phyloP scores from a whole-genome alignment of 2,888 invertebrate species.

The Lasioglossum calceatum region DNA sequence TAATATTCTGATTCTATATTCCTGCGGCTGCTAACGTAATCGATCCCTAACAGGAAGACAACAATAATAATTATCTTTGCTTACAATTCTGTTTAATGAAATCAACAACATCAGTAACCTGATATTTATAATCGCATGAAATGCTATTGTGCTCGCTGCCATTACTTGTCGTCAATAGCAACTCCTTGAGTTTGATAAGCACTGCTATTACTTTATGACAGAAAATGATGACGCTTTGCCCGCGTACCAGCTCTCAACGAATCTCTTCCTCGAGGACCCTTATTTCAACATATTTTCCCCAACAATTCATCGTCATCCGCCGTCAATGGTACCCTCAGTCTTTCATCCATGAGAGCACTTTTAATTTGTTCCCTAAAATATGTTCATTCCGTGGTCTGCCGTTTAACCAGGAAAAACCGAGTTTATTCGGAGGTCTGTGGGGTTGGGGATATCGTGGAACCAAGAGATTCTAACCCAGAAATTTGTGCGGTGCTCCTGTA shows the following conservation, averaged over 20 bases:
- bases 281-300: not conserved
- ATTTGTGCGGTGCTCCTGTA: constrained; percentile 29
- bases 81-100: not conserved
- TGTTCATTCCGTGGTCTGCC: not conserved
- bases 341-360: constrained; percentile 8
- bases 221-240: not conserved
- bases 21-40: no score
- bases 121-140: not conserved
- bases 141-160: not conserved
- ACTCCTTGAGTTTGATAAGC: not conserved
- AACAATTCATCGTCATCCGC: constrained; percentile 1
- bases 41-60: no score
- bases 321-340: not conserved
- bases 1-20: no score
- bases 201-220: not conserved
- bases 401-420: constrained; percentile 14
- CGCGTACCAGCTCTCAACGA: not conserved
- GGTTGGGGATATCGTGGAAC: constrained; percentile 1
- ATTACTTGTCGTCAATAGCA: not conserved
- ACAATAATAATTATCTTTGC: no score
- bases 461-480: constrained; percentile 42
- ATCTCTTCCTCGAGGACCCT: not conserved
- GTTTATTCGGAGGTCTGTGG: constrained; percentile 16
- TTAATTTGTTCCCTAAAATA: constrained; percentile 12
- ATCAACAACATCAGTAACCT: not conserved